A percentile compares a stretch with the other conserved stretches of the same genome.
Conservation (phyloP, 2,888 invertebrate genomes). For the Aromia moschata region DNA sequence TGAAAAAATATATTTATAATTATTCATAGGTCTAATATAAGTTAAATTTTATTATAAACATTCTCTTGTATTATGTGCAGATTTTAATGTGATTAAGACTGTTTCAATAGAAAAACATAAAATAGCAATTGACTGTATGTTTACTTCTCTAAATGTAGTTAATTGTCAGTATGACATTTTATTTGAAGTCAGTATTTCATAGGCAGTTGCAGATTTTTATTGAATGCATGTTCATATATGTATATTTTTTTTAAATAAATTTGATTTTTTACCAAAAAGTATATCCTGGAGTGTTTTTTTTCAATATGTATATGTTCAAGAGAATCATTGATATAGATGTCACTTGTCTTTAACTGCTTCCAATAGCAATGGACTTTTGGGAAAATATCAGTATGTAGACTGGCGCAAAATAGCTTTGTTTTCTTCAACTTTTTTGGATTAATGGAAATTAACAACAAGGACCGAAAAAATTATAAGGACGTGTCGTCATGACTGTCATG, state of each 20-base stretch:
- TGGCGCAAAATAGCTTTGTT: too few species aligned
- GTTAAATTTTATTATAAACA: background rate
- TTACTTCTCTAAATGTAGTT: background rate
- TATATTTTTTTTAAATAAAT: slow-evolving; percentile 11
- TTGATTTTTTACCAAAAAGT: slow-evolving; percentile 14
- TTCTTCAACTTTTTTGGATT: too few species aligned
- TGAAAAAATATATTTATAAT: slow-evolving; percentile 9
- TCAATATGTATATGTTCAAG: too few species aligned
- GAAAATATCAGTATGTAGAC: too few species aligned
- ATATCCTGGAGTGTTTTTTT: too few species aligned
- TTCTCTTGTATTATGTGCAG: background rate
- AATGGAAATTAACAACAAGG: too few species aligned
- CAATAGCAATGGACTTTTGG: too few species aligned
- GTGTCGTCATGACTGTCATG: too few species aligned
- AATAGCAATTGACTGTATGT: background rate
- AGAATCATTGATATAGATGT: too few species aligned
- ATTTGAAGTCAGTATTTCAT: slow-evolving; percentile 8
- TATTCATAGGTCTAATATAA: slow-evolving; percentile 12
- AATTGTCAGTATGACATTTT: slow-evolving; percentile 1
- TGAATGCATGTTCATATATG: background rate
- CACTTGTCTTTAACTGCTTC: too few species aligned
- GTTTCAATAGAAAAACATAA: background rate
- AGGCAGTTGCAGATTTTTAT: background rate
- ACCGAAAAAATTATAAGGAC: too few species aligned
- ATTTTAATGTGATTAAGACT: background rate